These are phyloP conservation scores for Plecotus auritus DNA, from an alignment of 2,113 vertebrate genomes.

Conservation along the genomic window DNA sequence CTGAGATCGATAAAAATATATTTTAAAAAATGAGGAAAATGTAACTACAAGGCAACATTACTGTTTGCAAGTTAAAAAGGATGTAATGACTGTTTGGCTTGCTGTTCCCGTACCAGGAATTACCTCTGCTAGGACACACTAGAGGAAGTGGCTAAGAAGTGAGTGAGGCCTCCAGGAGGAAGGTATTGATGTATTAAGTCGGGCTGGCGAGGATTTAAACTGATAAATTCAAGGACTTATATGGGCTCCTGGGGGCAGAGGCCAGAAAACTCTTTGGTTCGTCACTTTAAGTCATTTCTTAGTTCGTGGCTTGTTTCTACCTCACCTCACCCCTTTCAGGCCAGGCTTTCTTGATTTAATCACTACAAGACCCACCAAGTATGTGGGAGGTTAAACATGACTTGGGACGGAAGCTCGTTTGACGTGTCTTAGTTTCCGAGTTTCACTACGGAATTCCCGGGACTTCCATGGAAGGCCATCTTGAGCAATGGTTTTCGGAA, in stretches of 20 bases:
- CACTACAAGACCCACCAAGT: constrained; percentile 37
- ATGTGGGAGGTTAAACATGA: constrained; percentile 45
- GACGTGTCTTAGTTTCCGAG: constrained; percentile 11
- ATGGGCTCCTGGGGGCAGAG: neutral
- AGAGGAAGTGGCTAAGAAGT: neutral
- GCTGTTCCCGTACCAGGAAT: neutral
- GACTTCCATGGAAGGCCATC: constrained; percentile 13
- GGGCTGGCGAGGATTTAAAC: neutral
- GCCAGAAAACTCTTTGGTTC: constrained; percentile 35
- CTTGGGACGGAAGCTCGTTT: constrained; percentile 42
- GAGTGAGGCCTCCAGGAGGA: neutral
- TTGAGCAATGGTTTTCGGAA: constrained; percentile 21
- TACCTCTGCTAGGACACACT: neutral
- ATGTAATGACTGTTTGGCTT: neutral
- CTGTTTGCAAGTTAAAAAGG: constrained; percentile 2
- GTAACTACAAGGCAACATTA: neutral
- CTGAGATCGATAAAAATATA: no score
- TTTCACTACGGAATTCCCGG: constrained; percentile 40
- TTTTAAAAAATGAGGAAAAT: neutral
- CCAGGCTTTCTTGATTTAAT: constrained; percentile 35
- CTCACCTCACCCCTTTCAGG: neutral
- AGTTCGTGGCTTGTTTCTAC: neutral
- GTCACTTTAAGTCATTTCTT: neutral
- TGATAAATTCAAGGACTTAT: constrained; percentile 11
- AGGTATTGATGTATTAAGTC: neutral